These are phyloP conservation scores for Anticlea derivata DNA, from an alignment of 2,888 invertebrate species.

Conservation along the genomic window DNA sequence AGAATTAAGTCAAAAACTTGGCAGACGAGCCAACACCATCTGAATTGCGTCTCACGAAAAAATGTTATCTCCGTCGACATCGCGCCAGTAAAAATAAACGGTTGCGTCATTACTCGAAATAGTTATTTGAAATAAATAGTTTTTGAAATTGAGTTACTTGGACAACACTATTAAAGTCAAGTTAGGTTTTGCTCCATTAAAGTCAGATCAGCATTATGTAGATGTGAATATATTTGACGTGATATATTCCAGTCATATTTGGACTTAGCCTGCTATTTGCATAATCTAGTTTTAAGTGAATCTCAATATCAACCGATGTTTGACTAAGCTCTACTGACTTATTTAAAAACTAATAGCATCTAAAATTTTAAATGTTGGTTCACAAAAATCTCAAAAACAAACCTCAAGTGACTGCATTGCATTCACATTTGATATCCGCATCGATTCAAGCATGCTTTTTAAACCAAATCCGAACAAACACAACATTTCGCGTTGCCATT, in stretches of 20 bases:
- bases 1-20: conserved; percentile 39
- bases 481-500: not conserved
- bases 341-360: not conserved
- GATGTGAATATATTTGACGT: conserved; percentile 24
- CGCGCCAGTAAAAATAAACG: conserved; percentile 48
- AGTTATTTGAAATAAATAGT: conserved; percentile 25
- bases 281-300: conserved; percentile 17
- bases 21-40: conserved; percentile 38
- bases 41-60: conserved; percentile 36
- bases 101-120: conserved; percentile 43
- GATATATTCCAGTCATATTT: conserved; percentile 20
- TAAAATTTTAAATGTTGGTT: too few species aligned
- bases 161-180: conserved; percentile 16
- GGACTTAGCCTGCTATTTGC: conserved; percentile 6
- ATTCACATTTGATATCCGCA: conserved; percentile 3
- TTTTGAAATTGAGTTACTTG: conserved; percentile 21
- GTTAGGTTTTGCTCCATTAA: conserved; percentile 23
- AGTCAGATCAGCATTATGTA: conserved; percentile 22
- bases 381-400: too few species aligned
- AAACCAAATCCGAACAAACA: conserved; percentile 4
- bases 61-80: conserved; percentile 40
- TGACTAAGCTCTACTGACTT: not conserved
- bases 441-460: conserved; percentile 5
- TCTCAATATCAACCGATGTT: conserved; percentile 3
- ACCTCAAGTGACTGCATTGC: not conserved